phyloP scores from a whole-genome alignment of 2,888 invertebrate genomes.

The Pammene fasciana region DNA sequence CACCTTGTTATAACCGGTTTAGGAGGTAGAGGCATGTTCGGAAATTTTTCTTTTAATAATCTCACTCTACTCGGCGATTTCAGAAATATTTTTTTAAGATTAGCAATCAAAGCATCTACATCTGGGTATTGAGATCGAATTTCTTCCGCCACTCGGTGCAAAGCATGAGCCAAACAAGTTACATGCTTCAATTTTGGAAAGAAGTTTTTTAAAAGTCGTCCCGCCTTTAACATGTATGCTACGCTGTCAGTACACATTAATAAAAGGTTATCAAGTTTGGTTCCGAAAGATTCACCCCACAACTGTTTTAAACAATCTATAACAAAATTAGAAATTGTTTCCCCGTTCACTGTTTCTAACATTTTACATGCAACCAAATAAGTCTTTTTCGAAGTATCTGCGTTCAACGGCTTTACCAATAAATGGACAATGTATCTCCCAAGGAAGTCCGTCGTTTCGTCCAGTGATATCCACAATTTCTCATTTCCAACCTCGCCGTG shows the following conservation, averaged over 20 bases:
- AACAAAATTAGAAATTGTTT: no score
- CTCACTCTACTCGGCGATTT: constrained; percentile 17
- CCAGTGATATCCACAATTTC: constrained; percentile 17
- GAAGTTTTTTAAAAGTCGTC: constrained; percentile 2
- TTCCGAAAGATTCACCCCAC: no score
- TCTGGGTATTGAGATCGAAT: constrained; percentile 10
- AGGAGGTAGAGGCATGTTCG: no score
- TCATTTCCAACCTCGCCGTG: background rate
- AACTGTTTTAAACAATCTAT: no score
- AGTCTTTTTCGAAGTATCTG: background rate
- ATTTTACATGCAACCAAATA: constrained; percentile 18
- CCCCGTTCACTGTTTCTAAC: no score
- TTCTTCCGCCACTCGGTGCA: constrained; percentile 15
- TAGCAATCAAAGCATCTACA: constrained; percentile 9
- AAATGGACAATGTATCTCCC: constrained; percentile 23
- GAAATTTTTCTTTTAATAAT: no score
- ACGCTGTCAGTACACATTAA: no score
- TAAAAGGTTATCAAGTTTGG: no score
- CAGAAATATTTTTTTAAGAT: constrained; percentile 3
- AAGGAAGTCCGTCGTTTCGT: no score
- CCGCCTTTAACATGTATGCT: no score
- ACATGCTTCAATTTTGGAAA: constrained; percentile 22
- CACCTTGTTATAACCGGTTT: no score
- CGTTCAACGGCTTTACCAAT: constrained; percentile 17
- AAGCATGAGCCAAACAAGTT: constrained; percentile 24